Conservation (phyloP, 2,888 invertebrate genomes). For the Tiliacea aurago region DNA sequence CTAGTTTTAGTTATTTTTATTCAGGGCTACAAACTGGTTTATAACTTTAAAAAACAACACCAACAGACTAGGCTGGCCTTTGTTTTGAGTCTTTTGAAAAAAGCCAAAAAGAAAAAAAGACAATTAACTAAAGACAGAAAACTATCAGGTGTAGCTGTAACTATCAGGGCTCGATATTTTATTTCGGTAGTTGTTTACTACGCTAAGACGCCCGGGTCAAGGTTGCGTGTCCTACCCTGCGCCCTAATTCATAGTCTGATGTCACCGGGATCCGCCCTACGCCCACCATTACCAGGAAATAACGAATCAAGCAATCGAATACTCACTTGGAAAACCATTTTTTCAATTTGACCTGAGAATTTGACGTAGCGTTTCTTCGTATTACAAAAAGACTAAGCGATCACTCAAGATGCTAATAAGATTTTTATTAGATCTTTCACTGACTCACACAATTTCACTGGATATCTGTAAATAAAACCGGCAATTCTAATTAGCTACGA, state of each 20-base stretch:
- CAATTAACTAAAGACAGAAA: neutral
- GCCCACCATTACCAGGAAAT: constrained; percentile 29
- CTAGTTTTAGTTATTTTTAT: neutral
- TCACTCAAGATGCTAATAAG: constrained; percentile 23
- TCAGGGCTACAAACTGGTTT: neutral
- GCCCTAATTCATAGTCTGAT: constrained; percentile 64
- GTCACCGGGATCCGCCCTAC: constrained; percentile 71
- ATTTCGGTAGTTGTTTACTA: constrained; percentile 34
- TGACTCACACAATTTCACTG: constrained; percentile 33
- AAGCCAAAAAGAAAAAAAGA: neutral
- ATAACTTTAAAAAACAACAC: neutral
- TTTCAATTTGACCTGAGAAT: no score
- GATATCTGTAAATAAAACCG: constrained; percentile 48
- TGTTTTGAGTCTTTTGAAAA: no score
- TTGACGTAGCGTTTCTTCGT: constrained; percentile 51
- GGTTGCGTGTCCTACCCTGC: constrained; percentile 45
- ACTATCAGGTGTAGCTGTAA: neutral
- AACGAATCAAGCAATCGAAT: constrained; percentile 36
- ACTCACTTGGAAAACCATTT: constrained; percentile 75
- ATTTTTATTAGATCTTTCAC: constrained; percentile 20
- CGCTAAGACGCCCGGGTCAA: constrained; percentile 37
- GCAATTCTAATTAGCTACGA: constrained; percentile 6
- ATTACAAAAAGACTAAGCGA: constrained; percentile 32
- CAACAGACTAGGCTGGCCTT: neutral
- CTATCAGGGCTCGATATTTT: neutral